Evolutionary conservation across 1,140 invertebrate genomes (phyloP).

Genomic region (Camponotus floridanus): DNA sequence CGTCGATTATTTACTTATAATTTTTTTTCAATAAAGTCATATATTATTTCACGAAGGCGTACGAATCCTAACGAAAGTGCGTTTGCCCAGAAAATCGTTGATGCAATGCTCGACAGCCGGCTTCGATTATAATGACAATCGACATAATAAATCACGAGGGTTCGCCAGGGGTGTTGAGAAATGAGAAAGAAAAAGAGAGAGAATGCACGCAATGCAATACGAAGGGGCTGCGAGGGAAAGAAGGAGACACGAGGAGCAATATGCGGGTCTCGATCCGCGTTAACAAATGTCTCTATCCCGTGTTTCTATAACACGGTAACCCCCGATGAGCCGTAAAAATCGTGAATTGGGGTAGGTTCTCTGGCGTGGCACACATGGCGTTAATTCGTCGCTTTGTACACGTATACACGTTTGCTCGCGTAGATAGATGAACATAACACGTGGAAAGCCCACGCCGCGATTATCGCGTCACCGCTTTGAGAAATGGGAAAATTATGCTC

Average conservation of each 20-base stretch:
- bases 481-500: constrained; percentile 72
- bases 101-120: constrained; percentile 75
- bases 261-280: constrained; percentile 74
- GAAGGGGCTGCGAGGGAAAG: constrained; percentile 59
- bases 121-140: constrained; percentile 82
- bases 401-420: constrained; percentile 1
- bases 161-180: constrained; percentile 58
- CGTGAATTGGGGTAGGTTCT: constrained; percentile 69
- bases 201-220: constrained; percentile 22
- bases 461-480: constrained; percentile 68
- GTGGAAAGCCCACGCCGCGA: constrained; percentile 42
- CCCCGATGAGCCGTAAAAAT: constrained; percentile 76
- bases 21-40: constrained; percentile 40
- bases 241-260: constrained; percentile 65
- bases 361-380: constrained; percentile 69
- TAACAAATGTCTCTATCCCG: constrained; percentile 82
- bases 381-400: constrained; percentile 61
- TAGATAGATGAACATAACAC: constrained; percentile 17
- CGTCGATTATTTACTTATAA: background rate
- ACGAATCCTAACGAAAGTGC: constrained; percentile 69
- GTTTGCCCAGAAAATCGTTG: constrained; percentile 66
- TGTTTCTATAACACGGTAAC: constrained; percentile 64
- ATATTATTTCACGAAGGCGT: constrained; percentile 22
- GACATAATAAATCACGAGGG: constrained; percentile 81
- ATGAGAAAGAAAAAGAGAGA: constrained; percentile 29